Conservation (phyloP, 2,888 invertebrate species). For the Mesoligia furuncula region DNA sequence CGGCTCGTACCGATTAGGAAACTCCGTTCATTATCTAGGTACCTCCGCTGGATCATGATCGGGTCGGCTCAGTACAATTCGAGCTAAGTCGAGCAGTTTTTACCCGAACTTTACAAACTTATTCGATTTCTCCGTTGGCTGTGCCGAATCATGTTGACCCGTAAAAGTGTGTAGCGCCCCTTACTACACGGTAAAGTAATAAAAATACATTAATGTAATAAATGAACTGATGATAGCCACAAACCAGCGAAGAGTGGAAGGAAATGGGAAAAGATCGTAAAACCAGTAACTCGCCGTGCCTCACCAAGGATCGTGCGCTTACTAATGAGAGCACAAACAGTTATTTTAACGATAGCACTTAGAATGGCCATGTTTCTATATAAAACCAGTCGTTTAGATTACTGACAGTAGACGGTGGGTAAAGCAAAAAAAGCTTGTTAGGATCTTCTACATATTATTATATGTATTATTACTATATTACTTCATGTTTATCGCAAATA, state of each 20-base stretch:
- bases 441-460: neutral
- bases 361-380: constrained; percentile 45
- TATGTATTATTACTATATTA: too few species aligned
- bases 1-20: neutral
- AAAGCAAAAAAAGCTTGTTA: neutral
- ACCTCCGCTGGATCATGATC: neutral
- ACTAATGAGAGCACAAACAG: constrained; percentile 54
- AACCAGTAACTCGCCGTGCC: constrained; percentile 46
- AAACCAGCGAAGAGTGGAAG: constrained; percentile 28
- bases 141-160: neutral
- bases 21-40: neutral
- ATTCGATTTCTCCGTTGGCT: neutral
- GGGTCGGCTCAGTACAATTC: neutral
- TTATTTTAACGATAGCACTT: constrained; percentile 57
- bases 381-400: constrained; percentile 47
- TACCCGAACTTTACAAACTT: neutral
- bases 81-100: neutral
- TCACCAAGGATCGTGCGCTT: constrained; percentile 37
- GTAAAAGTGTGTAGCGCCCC: neutral
- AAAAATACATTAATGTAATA: constrained; percentile 46
- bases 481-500: too few species aligned
- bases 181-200: constrained; percentile 19
- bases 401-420: neutral
- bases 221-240: constrained; percentile 55
- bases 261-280: constrained; percentile 49